Percentiles rank a stretch among this genome's conserved stretches.
Evolutionary conservation across 2,888 invertebrate species (phyloP).

Genomic region (Caenorhabditis panamensis): DNA sequence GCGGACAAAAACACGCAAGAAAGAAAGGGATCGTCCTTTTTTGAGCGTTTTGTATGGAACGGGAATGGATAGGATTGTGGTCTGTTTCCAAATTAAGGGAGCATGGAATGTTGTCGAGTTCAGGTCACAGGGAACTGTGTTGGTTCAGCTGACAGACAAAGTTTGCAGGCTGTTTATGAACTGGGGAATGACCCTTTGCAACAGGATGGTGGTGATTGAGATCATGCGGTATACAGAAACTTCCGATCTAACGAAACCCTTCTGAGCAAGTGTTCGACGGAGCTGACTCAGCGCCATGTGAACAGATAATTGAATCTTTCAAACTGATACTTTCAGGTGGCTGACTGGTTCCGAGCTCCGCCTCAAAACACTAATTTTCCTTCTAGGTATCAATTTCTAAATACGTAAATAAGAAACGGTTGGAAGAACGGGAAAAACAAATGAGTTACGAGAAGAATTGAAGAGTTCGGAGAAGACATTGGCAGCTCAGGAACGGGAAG

Average conservation of each 20-base stretch:
- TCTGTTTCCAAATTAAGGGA: too few relatives aligned
- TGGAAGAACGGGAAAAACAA: too few relatives aligned
- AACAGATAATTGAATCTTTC: neutral
- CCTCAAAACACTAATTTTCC: neutral
- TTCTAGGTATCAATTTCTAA: neutral
- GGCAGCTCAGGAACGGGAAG: neutral
- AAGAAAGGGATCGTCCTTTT: too few relatives aligned
- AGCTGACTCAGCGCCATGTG: neutral
- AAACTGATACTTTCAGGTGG: neutral
- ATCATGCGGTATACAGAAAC: too few relatives aligned
- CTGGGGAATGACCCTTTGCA: too few relatives aligned
- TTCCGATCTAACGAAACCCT: too few relatives aligned
- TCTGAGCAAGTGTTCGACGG: neutral
- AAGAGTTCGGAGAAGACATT: slow-evolving; percentile 9
- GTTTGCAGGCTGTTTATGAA: too few relatives aligned
- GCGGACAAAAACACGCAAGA: slow-evolving; percentile 7
- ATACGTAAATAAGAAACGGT: too few relatives aligned
- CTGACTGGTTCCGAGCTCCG: neutral
- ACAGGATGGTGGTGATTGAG: too few relatives aligned
- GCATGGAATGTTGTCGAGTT: too few relatives aligned
- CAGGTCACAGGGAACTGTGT: too few relatives aligned
- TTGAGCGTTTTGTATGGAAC: neutral
- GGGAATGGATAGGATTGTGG: neutral
- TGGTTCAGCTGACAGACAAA: too few relatives aligned
- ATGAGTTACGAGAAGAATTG: neutral